Conservation (phyloP, 2,113 vertebrate species). For the Hipposideros armiger region DNA sequence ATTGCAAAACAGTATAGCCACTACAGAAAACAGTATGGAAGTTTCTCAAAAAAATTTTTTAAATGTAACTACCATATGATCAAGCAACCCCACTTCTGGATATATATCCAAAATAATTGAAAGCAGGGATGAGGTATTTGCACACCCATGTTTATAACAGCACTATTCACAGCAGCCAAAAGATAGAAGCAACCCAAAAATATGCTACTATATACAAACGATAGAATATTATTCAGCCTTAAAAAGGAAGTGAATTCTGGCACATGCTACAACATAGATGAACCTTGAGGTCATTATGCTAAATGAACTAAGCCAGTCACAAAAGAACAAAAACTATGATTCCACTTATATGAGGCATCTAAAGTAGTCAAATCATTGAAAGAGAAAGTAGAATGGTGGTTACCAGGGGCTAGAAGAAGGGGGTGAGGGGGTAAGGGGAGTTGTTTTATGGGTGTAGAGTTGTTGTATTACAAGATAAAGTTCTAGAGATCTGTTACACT, state of each 20-base stretch:
- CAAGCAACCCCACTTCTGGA: neutral
- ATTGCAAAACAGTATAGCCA: neutral
- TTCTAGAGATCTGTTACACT: neutral
- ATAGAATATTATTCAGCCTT: neutral
- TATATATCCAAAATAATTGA: neutral
- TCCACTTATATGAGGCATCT: neutral
- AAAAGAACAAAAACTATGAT: neutral
- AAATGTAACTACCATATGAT: neutral
- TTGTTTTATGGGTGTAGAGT: neutral
- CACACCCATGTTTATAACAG: neutral
- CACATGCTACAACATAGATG: neutral
- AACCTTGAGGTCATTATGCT: neutral
- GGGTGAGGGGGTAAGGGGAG: fast-evolving
- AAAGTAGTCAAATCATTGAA: neutral
- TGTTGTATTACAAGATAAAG: neutral
- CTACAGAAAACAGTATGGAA: neutral
- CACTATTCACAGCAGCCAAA: neutral
- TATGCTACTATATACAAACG: neutral
- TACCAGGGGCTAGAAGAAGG: neutral
- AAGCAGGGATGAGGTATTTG: neutral
- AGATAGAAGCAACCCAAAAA: neutral
- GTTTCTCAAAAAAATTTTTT: neutral
- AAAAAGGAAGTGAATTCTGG: neutral
- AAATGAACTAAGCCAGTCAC: neutral
- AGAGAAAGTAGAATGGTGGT: neutral